Evolutionary conservation across 2,888 invertebrate species (phyloP).

Genomic region (Dendrolimus houi): DNA sequence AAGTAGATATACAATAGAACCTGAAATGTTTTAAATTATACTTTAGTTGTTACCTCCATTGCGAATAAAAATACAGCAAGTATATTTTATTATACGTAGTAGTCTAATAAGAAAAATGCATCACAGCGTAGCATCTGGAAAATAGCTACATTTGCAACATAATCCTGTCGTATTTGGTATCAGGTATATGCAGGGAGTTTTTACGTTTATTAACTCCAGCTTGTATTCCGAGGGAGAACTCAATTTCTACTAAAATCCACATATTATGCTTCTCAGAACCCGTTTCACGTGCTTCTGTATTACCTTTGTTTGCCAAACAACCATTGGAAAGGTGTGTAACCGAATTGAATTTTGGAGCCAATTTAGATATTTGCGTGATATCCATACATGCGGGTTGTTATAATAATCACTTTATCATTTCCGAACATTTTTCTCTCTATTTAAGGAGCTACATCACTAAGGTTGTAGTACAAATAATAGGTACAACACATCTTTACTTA

Average conservation of each 20-base stretch:
- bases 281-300: not conserved
- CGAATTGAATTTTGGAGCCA: not conserved
- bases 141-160: constrained; percentile 15
- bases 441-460: no score
- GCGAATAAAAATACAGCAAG: no score
- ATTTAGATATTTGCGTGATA: not conserved
- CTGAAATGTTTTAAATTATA: no score
- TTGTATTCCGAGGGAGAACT: constrained; percentile 18
- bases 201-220: constrained; percentile 18
- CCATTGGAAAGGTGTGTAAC: not conserved
- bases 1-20: no score
- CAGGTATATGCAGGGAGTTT: constrained; percentile 10
- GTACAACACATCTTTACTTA: no score
- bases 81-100: no score
- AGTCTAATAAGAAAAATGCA: not conserved
- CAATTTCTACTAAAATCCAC: constrained; percentile 21
- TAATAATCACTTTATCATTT: no score
- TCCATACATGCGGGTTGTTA: not conserved
- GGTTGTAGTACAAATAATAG: no score
- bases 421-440: no score
- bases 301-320: constrained; percentile 1
- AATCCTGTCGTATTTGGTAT: constrained; percentile 15
- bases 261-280: constrained; percentile 5
- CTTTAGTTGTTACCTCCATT: no score
- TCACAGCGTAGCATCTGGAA: not conserved